Evolutionary conservation across 1,140 invertebrate genomes (phyloP).

Genomic region (Heliothis virescens): DNA sequence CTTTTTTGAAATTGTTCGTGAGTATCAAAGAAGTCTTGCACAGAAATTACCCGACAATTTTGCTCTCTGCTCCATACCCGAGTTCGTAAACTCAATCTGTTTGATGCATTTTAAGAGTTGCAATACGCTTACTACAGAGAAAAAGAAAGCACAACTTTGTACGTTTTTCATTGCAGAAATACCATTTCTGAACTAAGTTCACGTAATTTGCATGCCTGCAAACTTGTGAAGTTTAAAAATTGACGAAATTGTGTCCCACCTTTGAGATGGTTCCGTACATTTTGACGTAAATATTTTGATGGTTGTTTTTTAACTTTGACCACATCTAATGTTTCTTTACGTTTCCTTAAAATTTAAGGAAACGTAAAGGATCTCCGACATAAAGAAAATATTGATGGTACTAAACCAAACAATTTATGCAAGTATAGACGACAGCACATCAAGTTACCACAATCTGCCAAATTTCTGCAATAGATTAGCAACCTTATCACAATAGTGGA

Average conservation of each 20-base stretch:
- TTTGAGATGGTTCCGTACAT: not conserved
- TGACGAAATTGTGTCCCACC: not conserved
- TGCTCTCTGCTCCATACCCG: not conserved
- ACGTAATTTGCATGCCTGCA: constrained; percentile 32
- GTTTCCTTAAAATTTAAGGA: too few relatives aligned
- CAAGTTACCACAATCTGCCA: too few relatives aligned
- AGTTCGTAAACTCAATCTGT: constrained; percentile 22
- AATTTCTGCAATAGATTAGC: too few relatives aligned
- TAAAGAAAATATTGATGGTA: too few relatives aligned
- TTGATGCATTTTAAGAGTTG: constrained; percentile 38
- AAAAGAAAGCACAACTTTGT: constrained; percentile 33
- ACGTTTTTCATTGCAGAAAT: constrained; percentile 42
- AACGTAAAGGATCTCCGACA: too few relatives aligned
- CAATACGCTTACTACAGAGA: constrained; percentile 4
- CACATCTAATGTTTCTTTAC: too few relatives aligned
- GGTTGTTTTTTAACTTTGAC: too few relatives aligned
- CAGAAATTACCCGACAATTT: constrained; percentile 20
- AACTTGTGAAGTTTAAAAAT: constrained; percentile 32
- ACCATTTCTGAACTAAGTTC: constrained; percentile 32
- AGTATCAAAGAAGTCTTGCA: not conserved
- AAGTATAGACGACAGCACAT: too few relatives aligned
- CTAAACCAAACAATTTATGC: too few relatives aligned
- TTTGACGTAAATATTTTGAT: not conserved
- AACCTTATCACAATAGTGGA: too few relatives aligned
- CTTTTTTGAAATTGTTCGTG: not conserved